phyloP scores from a whole-genome alignment of 1,140 invertebrate species.

The Platyscapa corneri region DNA sequence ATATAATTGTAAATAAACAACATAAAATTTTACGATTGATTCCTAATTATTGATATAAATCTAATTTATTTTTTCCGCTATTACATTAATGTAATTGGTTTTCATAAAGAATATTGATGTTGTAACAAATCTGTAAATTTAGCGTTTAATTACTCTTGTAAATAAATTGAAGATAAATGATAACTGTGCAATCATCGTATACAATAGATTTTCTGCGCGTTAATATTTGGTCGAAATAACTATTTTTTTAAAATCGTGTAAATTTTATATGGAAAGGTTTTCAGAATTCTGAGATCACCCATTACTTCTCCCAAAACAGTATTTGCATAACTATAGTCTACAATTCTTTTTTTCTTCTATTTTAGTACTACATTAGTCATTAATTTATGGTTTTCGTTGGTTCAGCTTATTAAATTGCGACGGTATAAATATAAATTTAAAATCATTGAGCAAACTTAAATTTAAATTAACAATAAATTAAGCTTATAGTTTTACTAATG shows the following conservation, averaged over 20 bases:
- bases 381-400: background rate
- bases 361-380: background rate
- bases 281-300: background rate
- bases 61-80: no score
- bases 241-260: slow-evolving; percentile 42
- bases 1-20: no score
- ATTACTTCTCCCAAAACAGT: background rate
- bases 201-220: slow-evolving; percentile 11
- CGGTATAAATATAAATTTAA: background rate
- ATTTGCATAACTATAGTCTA: slow-evolving; percentile 20
- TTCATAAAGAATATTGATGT: no score
- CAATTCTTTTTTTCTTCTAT: background rate
- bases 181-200: background rate
- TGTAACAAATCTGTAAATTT: background rate
- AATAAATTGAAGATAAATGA: background rate
- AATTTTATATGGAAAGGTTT: slow-evolving; percentile 19
- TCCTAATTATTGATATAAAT: no score
- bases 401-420: background rate
- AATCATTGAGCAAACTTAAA: background rate
- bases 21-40: no score
- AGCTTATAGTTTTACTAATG: background rate
- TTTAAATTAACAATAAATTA: background rate
- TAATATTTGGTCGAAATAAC: slow-evolving; percentile 47
- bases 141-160: background rate
- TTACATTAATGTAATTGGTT: background rate